phyloP scores from a whole-genome alignment of 2,113 vertebrate species.

The Zosterops hypoxanthus region DNA sequence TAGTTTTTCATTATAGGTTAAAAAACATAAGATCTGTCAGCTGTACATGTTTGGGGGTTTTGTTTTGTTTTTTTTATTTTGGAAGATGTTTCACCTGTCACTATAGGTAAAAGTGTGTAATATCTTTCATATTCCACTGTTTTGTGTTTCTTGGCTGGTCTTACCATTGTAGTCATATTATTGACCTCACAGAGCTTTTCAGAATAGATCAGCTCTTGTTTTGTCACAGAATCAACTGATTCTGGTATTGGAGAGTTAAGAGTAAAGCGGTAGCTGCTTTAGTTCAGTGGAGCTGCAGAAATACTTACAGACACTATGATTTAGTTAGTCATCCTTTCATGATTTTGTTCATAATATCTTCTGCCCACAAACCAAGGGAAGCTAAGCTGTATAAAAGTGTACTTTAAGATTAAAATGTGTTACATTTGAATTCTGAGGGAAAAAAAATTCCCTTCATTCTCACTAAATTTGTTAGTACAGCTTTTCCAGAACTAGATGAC shows the following conservation, averaged over 20 bases:
- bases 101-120: background rate
- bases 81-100: background rate
- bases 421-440: background rate
- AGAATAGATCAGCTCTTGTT: background rate
- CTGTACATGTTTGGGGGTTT: background rate
- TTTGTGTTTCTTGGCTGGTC: background rate
- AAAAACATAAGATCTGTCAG: background rate
- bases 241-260: background rate
- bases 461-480: background rate
- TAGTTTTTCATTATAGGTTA: background rate
- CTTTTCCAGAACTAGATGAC: slow-evolving; percentile 13
- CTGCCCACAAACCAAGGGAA: background rate
- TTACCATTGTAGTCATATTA: background rate
- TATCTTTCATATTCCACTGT: background rate
- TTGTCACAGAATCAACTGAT: background rate
- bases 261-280: background rate
- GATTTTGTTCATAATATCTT: background rate
- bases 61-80: background rate
- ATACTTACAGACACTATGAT: background rate
- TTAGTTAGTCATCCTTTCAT: background rate
- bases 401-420: background rate
- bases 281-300: background rate
- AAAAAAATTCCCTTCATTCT: background rate
- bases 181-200: background rate
- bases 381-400: background rate